Evolutionary conservation across 2,797 vertebrate genomes (phyloP).

Genomic region (Miichthys miiuy): DNA sequence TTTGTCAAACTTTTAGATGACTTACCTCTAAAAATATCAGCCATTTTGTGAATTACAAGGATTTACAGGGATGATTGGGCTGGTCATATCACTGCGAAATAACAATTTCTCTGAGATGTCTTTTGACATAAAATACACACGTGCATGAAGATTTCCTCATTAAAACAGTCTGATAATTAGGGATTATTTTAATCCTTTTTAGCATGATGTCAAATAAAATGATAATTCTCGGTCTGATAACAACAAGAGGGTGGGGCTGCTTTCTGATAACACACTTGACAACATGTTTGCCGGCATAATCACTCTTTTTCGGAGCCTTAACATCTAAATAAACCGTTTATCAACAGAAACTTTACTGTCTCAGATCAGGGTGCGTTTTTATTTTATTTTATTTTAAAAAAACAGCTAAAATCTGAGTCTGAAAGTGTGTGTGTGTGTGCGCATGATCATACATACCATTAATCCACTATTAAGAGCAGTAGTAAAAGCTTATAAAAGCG

Average conservation of each 20-base stretch:
- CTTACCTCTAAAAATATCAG: neutral
- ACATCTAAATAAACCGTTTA: neutral
- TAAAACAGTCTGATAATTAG: neutral
- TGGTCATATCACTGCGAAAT: neutral
- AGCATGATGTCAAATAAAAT: constrained; percentile 7
- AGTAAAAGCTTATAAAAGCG: neutral
- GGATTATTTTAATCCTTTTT: neutral
- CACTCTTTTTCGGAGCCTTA: neutral
- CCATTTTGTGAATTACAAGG: neutral
- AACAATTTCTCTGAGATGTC: neutral
- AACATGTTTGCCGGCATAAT: constrained; percentile 1
- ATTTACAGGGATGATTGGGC: neutral
- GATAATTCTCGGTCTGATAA: neutral
- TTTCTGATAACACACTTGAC: constrained; percentile 21
- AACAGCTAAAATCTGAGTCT: neutral
- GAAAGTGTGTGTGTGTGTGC: neutral
- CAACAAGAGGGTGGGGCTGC: constrained; percentile 36
- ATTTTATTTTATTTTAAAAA: neutral
- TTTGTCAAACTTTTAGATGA: neutral
- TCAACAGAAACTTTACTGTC: neutral
- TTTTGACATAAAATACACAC: neutral
- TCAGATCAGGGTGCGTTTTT: neutral
- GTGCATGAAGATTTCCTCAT: neutral
- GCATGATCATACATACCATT: neutral
- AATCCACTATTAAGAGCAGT: neutral